phyloP scores from a whole-genome alignment of 2,888 invertebrate genomes.

The Furcula furcula region DNA sequence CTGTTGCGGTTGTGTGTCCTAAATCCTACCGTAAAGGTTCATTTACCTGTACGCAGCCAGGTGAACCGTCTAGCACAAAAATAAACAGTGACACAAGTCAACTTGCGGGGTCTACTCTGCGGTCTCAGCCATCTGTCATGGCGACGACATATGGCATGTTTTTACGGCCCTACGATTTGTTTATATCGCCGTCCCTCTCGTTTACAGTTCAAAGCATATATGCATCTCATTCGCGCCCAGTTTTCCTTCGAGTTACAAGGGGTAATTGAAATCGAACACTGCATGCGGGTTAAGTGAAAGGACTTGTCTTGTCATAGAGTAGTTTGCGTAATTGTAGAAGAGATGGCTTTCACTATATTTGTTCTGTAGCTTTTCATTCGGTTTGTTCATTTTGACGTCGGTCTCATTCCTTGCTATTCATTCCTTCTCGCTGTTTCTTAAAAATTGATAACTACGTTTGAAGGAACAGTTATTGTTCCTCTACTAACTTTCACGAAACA shows the following conservation, averaged over 20 bases:
- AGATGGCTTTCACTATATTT: background rate
- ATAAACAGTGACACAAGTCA: constrained; percentile 39
- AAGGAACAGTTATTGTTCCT: no score
- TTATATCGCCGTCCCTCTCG: constrained; percentile 51
- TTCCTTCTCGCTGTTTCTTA: no score
- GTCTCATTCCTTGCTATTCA: no score
- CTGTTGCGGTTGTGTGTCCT: no score
- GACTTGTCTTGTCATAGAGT: constrained; percentile 58
- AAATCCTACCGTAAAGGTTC: constrained; percentile 11
- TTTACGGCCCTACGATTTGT: constrained; percentile 74
- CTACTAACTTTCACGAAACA: no score
- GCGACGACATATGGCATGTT: constrained; percentile 65
- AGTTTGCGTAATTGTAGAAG: constrained; percentile 10
- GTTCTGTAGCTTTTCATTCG: no score
- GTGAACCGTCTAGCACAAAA: constrained; percentile 19
- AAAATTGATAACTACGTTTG: no score
- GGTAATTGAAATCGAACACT: constrained; percentile 76
- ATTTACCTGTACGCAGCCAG: constrained; percentile 22
- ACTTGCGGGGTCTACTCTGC: constrained; percentile 50
- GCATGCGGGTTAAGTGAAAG: constrained; percentile 78
- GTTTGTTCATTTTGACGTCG: no score
- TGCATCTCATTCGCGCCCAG: constrained; percentile 44
- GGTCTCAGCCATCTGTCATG: constrained; percentile 70
- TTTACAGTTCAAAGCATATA: constrained; percentile 15
- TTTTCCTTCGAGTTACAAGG: constrained; percentile 67